Evolutionary conservation across 2,113 vertebrate species (phyloP).

Genomic region (Macquaria australasica): DNA sequence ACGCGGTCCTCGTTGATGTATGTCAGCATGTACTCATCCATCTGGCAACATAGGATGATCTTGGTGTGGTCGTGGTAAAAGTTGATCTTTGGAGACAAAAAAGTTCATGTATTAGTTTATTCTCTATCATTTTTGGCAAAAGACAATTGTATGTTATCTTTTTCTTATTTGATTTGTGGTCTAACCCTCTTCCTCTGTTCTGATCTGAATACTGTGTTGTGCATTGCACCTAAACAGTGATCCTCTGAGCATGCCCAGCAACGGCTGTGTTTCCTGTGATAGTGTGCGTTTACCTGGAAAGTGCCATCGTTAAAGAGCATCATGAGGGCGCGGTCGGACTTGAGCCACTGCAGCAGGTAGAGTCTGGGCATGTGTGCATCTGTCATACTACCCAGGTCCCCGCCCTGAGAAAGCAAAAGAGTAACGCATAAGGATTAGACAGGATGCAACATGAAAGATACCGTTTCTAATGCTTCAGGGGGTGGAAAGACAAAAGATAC

Average conservation of each 20-base stretch:
- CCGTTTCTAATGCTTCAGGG: conserved; percentile 39
- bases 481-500: conserved; percentile 29
- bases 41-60: conserved; percentile 95
- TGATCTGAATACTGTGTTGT: neutral
- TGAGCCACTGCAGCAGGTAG: conserved; percentile 97
- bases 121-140: neutral
- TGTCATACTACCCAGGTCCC: conserved; percentile 90
- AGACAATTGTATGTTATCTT: neutral
- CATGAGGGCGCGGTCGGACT: conserved; percentile 97
- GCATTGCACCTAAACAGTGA: neutral
- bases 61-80: conserved; percentile 99
- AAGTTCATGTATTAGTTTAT: neutral
- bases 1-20: conserved; percentile 97
- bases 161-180: neutral
- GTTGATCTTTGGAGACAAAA: conserved; percentile 88
- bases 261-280: neutral
- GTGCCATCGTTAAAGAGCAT: conserved; percentile 99
- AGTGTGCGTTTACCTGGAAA: conserved; percentile 91
- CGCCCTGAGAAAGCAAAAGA: conserved; percentile 86
- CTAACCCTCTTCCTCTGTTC: neutral
- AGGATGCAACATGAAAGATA: conserved; percentile 47
- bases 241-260: conserved; percentile 40
- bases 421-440: conserved; percentile 41
- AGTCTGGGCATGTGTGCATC: conserved; percentile 92
- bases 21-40: conserved; percentile 94